These are phyloP conservation scores for Omphaloscelis lunosa DNA, from an alignment of 2,888 invertebrate species.

Conservation along the genomic window DNA sequence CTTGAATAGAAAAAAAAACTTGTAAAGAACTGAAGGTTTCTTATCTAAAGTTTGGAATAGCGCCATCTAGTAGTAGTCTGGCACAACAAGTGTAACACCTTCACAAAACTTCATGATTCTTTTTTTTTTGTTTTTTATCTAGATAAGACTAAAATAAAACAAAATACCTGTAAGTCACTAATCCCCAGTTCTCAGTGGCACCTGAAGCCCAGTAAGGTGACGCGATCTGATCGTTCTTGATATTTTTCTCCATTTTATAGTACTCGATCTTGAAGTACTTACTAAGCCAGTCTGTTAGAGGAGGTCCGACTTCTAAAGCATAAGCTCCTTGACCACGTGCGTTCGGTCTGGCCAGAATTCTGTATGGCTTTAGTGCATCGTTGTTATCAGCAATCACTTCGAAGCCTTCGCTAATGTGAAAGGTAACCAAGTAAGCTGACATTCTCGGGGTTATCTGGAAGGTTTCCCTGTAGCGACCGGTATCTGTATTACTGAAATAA, in stretches of 20 bases:
- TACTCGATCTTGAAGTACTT: constrained; percentile 83
- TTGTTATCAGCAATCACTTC: constrained; percentile 82
- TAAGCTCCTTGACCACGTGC: constrained; percentile 84
- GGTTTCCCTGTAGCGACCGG: constrained; percentile 78
- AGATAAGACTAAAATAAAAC: not conserved
- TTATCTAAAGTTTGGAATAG: not conserved
- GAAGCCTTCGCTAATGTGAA: constrained; percentile 89
- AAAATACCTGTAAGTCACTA: constrained; percentile 85
- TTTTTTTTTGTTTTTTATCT: too few relatives aligned
- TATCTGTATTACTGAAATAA: constrained; percentile 72
- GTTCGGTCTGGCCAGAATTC: constrained; percentile 84
- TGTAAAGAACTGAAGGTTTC: not conserved
- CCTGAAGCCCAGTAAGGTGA: constrained; percentile 88
- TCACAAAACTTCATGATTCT: not conserved
- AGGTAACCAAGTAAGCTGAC: constrained; percentile 96
- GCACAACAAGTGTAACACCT: not conserved
- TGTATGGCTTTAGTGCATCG: constrained; percentile 76
- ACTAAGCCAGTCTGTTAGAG: constrained; percentile 83
- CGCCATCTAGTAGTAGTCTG: constrained; percentile 12
- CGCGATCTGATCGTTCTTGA: constrained; percentile 88
- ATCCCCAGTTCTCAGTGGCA: constrained; percentile 88
- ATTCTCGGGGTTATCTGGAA: constrained; percentile 92
- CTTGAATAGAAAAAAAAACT: not conserved
- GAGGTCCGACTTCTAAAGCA: constrained; percentile 85
- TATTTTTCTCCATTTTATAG: constrained; percentile 80